These are phyloP conservation scores for Pygocentrus nattereri DNA, from an alignment of 2,797 vertebrate species.

Conservation along the genomic window DNA sequence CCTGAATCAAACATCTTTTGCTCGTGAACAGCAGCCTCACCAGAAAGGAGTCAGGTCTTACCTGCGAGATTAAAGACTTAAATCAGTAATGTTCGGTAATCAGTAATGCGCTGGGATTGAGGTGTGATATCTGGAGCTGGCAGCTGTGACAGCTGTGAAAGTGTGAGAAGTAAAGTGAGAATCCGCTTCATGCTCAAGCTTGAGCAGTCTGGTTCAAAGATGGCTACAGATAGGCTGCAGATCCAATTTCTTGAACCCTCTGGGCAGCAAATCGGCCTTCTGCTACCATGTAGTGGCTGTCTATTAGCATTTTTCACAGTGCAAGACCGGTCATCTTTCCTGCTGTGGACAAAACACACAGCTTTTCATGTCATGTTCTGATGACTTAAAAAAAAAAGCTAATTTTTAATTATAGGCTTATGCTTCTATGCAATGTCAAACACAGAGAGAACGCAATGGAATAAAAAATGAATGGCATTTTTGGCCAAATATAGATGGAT, in stretches of 20 bases:
- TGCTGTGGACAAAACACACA: not conserved
- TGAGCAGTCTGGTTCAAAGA: slow-evolving; percentile 3
- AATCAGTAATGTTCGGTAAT: not conserved
- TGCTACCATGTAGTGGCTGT: not conserved
- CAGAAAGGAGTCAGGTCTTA: not conserved
- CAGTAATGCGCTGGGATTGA: not conserved
- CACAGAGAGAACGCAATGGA: too few species aligned
- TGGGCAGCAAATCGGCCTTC: not conserved
- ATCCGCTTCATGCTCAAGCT: slow-evolving; percentile 17
- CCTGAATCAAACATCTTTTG: not conserved
- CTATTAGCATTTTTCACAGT: not conserved
- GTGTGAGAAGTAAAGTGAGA: slow-evolving; percentile 12
- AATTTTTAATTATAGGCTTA: not conserved
- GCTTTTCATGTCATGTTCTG: too few species aligned
- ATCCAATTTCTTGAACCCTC: not conserved
- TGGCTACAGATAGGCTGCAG: not conserved
- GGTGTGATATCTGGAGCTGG: slow-evolving; percentile 9
- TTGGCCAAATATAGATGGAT: too few species aligned
- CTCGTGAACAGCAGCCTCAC: not conserved
- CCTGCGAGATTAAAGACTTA: slow-evolving; percentile 2
- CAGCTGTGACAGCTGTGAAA: not conserved
- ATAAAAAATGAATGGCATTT: too few species aligned
- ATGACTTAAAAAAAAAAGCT: too few species aligned
- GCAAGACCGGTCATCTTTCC: not conserved
- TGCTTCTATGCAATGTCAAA: too few species aligned